Evolutionary conservation across 2,797 vertebrate species (phyloP), one percentile per base, ranked within the genome.

Genomic region (Echeneis naucrates): DNA sequence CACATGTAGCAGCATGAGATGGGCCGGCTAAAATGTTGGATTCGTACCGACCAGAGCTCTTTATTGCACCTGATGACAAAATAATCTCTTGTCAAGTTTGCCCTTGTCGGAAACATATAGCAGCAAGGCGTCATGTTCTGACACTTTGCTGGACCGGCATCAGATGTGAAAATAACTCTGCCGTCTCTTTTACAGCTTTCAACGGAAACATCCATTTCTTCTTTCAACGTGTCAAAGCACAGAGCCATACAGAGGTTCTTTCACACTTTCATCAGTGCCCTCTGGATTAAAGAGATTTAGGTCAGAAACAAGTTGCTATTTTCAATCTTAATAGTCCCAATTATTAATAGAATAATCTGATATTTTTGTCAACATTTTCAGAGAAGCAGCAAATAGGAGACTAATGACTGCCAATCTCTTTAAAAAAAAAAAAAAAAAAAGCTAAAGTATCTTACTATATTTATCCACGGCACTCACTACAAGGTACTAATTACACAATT

Each of bases 1-100:
- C 57, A 55, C 88, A 81, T 82, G 86, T 81, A 66, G 69, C 68
- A 76, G 67, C 85, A 83, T 7, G 79, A 76, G 54, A 54, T 32
- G 74, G 80, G 72, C 45, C 57, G 33, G 27, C 64, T 53, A 38
- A 61, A 61, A 63, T 57, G 63, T 74, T 47, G 72, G 40, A 67
- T 30, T 71, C 40, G 50, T 38, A 55, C 54, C 40, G 10, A 33
- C 40, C 17, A 11, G 30, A 19, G 53, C 62, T 71, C 68, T 77
- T 80, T 64, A 76, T 61, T 82, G 63, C 66, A 72, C 32, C 75
- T 47, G 70, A 83, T 81, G 75, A 85, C 75, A 85, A 73, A 73
- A 85, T 63, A 78, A 89, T 84, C 73, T 65, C 69, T 60, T 45
- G 63, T 84, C 64, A 67, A 53, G 54, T 56, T 80, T 30, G 45